A percentile compares a stretch with the other conserved stretches of the same genome.
These are phyloP conservation scores for Anoncus sp. DNA, from an alignment of 2,888 invertebrate species.

Conservation along the genomic window DNA sequence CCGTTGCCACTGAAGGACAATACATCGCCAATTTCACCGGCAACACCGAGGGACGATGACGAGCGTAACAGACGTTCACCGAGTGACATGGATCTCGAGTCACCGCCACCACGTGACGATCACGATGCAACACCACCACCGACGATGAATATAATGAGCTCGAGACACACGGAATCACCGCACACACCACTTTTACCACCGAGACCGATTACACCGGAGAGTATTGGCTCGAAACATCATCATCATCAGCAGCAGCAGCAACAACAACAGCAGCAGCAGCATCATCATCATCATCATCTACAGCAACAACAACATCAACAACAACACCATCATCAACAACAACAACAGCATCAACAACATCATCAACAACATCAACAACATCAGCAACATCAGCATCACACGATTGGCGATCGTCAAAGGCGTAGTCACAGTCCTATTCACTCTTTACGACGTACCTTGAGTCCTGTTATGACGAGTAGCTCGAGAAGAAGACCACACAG, in stretches of 20 bases:
- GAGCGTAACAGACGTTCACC: conserved; percentile 76
- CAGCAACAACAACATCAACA: conserved; percentile 32
- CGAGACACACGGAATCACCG: conserved; percentile 85
- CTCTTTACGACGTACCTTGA: conserved; percentile 68
- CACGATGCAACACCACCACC: conserved; percentile 74
- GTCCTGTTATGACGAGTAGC: conserved; percentile 66
- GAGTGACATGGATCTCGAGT: conserved; percentile 80
- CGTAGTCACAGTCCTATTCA: conserved; percentile 70
- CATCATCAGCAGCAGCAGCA: conserved; percentile 38
- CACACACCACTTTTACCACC: conserved; percentile 89
- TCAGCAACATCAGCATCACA: conserved; percentile 61
- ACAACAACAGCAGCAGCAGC: conserved; percentile 39
- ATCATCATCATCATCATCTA: conserved; percentile 40
- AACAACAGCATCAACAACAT: conserved; percentile 32
- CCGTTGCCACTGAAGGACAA: conserved; percentile 84
- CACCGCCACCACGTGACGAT: conserved; percentile 71
- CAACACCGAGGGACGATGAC: conserved; percentile 84
- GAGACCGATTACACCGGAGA: conserved; percentile 76
- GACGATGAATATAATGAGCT: conserved; percentile 57
- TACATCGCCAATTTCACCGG: conserved; percentile 86
- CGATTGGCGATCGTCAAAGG: conserved; percentile 70
- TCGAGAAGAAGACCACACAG: conserved; percentile 79
- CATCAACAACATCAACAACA: conserved; percentile 59
- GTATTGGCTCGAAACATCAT: conserved; percentile 40
- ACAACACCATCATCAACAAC: no score